phyloP scores from a whole-genome alignment of 2,113 vertebrate genomes.

The Phylloscopus trochilus region DNA sequence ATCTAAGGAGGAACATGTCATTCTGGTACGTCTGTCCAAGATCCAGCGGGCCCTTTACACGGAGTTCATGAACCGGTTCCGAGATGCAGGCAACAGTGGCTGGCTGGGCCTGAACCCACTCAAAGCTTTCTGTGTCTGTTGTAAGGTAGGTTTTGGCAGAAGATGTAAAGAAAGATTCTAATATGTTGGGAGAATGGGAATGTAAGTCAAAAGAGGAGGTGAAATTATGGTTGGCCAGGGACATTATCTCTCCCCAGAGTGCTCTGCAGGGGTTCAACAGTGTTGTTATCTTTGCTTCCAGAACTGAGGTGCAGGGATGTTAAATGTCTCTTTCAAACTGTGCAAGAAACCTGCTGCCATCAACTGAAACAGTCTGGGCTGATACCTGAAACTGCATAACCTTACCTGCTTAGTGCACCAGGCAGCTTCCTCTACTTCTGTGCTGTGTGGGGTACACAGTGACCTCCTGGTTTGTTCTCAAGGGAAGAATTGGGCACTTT shows the following conservation, averaged over 20 bases:
- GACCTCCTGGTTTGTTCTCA: not conserved
- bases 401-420: not conserved
- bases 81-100: slow-evolving; percentile 94
- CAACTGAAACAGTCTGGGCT: not conserved
- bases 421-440: not conserved
- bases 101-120: slow-evolving; percentile 98
- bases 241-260: not conserved
- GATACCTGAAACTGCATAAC: not conserved
- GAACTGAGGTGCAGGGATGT: not conserved
- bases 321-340: not conserved
- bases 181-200: not conserved
- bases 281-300: not conserved
- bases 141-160: slow-evolving; percentile 82
- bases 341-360: not conserved
- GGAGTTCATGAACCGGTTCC: slow-evolving; percentile 96
- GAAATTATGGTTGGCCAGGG: not conserved
- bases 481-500: not conserved
- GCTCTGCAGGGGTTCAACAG: not conserved
- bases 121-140: slow-evolving; percentile 98
- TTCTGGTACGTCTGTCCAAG: slow-evolving; percentile 91
- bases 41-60: slow-evolving; percentile 93
- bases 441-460: not conserved
- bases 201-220: not conserved
- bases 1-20: slow-evolving; percentile 92
- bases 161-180: not conserved